Evolutionary conservation across 2,888 invertebrate genomes (phyloP).

Genomic region (Brachyptera putata): DNA sequence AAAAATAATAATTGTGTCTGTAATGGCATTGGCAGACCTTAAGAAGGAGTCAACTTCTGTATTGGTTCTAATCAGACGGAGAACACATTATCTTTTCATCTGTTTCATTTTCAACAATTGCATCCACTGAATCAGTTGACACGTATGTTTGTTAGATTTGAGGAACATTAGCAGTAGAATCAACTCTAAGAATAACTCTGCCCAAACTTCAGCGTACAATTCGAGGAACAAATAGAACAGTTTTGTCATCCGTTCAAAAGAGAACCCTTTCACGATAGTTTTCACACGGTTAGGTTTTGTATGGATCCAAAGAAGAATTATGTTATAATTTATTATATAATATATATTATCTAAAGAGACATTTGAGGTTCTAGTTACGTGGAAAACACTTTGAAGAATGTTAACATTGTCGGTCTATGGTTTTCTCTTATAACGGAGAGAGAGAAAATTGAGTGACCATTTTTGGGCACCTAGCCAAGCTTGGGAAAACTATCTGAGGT

Average conservation of each 20-base stretch:
- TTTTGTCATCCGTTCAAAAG: not conserved
- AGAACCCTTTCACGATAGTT: not conserved
- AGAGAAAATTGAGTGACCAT: not conserved
- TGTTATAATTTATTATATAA: not conserved
- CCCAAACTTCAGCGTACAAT: not conserved
- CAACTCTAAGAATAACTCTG: not conserved
- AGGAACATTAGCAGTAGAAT: no score
- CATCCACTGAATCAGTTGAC: not conserved
- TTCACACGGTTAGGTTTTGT: not conserved
- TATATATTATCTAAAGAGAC: no score
- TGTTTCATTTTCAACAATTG: conserved; percentile 5
- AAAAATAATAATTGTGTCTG: no score
- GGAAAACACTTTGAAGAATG: not conserved
- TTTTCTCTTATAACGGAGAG: no score
- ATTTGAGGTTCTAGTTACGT: no score
- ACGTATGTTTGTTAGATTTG: conserved; percentile 2
- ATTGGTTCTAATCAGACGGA: no score
- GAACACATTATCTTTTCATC: no score
- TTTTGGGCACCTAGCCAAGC: not conserved
- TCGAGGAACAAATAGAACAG: not conserved
- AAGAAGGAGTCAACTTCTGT: no score
- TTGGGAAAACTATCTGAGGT: not conserved
- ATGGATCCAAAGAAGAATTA: not conserved
- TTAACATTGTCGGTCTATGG: conserved; percentile 7
- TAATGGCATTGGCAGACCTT: no score